Evolutionary conservation across 2,797 vertebrate genomes (phyloP), one percentile per base, ranked within the genome.

Genomic region (Labroides dimidiatus): DNA sequence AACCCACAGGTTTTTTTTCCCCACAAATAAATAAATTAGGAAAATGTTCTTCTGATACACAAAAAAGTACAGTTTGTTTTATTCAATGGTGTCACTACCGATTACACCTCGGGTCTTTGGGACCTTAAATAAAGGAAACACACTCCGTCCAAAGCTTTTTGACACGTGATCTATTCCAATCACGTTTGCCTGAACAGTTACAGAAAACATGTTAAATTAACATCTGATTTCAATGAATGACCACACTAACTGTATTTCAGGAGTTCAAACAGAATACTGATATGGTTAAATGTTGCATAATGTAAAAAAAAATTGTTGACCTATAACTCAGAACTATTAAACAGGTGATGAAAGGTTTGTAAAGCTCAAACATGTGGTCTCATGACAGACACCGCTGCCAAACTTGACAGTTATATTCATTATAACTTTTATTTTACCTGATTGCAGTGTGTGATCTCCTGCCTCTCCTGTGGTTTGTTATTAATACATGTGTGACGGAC

Each of bases 401-500:
- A 55, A 39, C 19, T 43, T n/a, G 10, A 39, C 14, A 51, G n/a
- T 20, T 6, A 8, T 15, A 53, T 75, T 61, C 62, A 47, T 61
- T 42, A 59, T 6, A 47, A 61, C 67, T 4, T 44, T 48, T n/a
- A 42, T 47, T 79, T 76, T 21, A 67, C 64, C 67, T 77, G 51
- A 59, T 15, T 30, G 58, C 9, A 57, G 64, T 37, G 12, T 45
- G 43, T 53, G 54, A 44, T 57, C 37, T 55, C 54, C 30, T 20
- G 48, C 42, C 23, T 43, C 56, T 68, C 52, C 37, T 14, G 37
- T 14, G 37, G 37, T 39, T 39, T 39, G 12, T 39, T 14, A 3
- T 14, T 39, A 3, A 39, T 39, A 12, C 11, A 39, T 14, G 12
- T 13, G 47, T 48, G 56, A 67, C 19, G 0, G 0, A 77, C 30